Base-by-base conservation (phyloP, 2,797 vertebrate species). In the Tadarida brasiliensis region DNA sequence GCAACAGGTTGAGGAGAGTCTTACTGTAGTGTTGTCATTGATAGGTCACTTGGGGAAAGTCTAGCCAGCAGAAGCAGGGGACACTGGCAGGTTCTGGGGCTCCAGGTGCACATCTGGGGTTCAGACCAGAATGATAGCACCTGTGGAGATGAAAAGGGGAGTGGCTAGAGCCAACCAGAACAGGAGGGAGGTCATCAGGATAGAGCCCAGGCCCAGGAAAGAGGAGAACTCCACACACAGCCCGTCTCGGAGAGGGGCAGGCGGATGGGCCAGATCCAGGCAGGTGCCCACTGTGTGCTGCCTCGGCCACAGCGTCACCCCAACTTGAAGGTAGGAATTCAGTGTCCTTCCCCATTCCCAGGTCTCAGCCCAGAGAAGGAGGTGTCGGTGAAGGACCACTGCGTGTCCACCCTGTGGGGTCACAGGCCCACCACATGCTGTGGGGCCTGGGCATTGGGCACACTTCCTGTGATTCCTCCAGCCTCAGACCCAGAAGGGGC, bases 331-430 rank as follows among this genome's bases (percentile, higher is more conserved):
- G 44, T 56, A 47, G 44, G 39, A 80, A 30, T 0, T 5, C 24
- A 24, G 35, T 12, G 0, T 14, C 26, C 33, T 73, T 87, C 20
- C 56, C 15, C 2, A 1, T 44, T 30, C 47, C 35, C 19, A 56
- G 35, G 12, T 26, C 57, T 81, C 47, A 54, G 47, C 28, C 44
- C 11, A 1, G 20, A 28, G 80, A 30, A 68, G 63, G 71, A n/a
- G 33, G 76, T 28, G 20, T 71, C 11, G 7, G 28, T 22, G 28
- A 22, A 68, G 73, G 82, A 20, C 17, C 16, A 57, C 22, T 16
- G 0, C 0, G 0, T 35, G 30, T 76, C 90, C 0, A 0, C 47
- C 33, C 19, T 3, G 3, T 11, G 49, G 28, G 7, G 17, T n/a
- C 59, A 54, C 19, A 57, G 68, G 35, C 30, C 68, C 11, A 4